Evolutionary conservation across 23 tunicate species (phyloP).

Genomic region (Diplosoma virens): DNA sequence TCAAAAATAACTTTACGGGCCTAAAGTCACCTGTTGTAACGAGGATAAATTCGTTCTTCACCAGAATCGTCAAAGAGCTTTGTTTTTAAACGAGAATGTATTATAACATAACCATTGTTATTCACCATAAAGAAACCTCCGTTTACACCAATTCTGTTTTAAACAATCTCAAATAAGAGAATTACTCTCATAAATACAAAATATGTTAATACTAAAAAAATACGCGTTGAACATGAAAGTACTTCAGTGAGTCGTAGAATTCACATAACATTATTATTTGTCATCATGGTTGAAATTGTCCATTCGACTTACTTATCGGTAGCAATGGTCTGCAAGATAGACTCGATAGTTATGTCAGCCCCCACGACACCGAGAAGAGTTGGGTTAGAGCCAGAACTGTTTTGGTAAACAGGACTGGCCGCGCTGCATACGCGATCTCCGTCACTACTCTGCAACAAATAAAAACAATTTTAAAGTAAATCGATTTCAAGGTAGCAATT

Average conservation of each 20-base stretch:
- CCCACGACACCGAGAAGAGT: conserved; percentile 70
- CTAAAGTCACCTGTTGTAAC: conserved; percentile 51
- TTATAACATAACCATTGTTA: conserved; percentile 66
- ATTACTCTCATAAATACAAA: too few species aligned
- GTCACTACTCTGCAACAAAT: background rate
- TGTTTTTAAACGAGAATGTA: conserved; percentile 54
- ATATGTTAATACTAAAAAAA: too few species aligned
- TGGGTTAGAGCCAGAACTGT: conserved; percentile 12
- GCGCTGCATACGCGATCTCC: conserved; percentile 25
- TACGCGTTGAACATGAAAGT: too few species aligned
- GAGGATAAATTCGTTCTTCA: conserved; percentile 18
- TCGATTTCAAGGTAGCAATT: background rate
- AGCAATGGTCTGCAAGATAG: conserved; percentile 54
- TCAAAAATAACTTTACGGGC: background rate
- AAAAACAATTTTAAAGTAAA: background rate
- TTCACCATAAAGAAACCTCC: conserved; percentile 49
- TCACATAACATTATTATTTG: background rate
- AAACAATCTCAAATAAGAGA: background rate
- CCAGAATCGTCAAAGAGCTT: conserved; percentile 13
- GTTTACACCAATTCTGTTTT: conserved; percentile 70
- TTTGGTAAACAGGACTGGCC: conserved; percentile 56
- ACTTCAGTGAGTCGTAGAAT: background rate
- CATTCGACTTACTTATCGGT: conserved; percentile 61
- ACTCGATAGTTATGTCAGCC: conserved; percentile 54
- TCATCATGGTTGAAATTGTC: background rate